Conservation (phyloP, 2,888 invertebrate species). For the Ectemnius cavifrons region DNA sequence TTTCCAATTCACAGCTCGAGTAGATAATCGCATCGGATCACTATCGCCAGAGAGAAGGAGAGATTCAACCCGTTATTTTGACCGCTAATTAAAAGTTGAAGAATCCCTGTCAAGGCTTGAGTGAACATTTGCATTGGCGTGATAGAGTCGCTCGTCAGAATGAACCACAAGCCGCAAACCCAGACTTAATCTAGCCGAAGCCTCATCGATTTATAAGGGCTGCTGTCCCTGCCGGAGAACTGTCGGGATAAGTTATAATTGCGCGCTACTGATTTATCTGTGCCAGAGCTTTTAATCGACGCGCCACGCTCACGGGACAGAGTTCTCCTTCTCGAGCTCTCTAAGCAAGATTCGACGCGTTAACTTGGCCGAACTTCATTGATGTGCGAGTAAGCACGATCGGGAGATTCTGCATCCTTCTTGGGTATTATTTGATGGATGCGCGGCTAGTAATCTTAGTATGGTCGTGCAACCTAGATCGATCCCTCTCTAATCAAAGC, state of each 20-base stretch:
- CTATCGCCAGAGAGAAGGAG: constrained; percentile 34
- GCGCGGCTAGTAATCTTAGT: constrained; percentile 55
- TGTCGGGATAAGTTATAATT: constrained; percentile 11
- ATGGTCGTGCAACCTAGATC: constrained; percentile 40
- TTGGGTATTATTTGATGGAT: constrained; percentile 29
- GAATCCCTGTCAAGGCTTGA: constrained; percentile 48
- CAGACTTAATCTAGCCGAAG: constrained; percentile 1
- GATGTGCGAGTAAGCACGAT: too few relatives aligned
- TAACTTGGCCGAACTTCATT: too few relatives aligned
- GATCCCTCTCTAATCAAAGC: constrained; percentile 55
- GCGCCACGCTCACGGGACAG: too few relatives aligned
- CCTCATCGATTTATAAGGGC: constrained; percentile 21
- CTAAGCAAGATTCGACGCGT: too few relatives aligned
- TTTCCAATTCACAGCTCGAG: too few relatives aligned
- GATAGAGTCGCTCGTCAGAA: too few relatives aligned
- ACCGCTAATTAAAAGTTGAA: constrained; percentile 60
- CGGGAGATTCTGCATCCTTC: constrained; percentile 18
- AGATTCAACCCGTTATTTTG: constrained; percentile 34
- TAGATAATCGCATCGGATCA: constrained; percentile 29
- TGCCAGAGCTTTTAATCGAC: background rate
- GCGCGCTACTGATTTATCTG: background rate
- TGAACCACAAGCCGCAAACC: too few relatives aligned
- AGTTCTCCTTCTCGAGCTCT: too few relatives aligned
- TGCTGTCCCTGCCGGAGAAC: constrained; percentile 1
- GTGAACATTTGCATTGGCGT: constrained; percentile 47